These are phyloP conservation scores for Bombus waltoni DNA, from an alignment of 1,140 invertebrate genomes.

Conservation along the genomic window DNA sequence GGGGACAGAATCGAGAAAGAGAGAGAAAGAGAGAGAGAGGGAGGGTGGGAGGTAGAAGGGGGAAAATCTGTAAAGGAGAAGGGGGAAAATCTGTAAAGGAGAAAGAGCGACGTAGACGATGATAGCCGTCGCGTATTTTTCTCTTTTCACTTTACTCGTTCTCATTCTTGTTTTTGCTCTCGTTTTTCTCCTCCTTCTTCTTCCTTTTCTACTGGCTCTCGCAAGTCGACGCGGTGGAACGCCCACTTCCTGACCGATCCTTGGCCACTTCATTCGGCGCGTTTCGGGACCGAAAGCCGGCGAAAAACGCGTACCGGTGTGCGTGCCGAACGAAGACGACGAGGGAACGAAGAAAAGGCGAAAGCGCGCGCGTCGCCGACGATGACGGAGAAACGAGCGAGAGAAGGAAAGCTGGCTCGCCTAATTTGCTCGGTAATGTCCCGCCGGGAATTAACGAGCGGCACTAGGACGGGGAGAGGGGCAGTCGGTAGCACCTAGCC, in stretches of 20 bases:
- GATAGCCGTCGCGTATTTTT: background rate
- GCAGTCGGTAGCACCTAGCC: slow-evolving; percentile 63
- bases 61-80: background rate
- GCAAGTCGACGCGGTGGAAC: slow-evolving; percentile 45
- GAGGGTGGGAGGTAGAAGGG: no score
- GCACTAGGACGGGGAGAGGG: background rate
- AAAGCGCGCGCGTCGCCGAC: background rate
- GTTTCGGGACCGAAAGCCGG: slow-evolving; percentile 4
- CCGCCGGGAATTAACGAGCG: slow-evolving; percentile 62
- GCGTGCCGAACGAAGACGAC: background rate
- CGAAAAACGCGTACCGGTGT: background rate
- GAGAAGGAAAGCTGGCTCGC: slow-evolving; percentile 37
- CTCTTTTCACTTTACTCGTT: background rate
- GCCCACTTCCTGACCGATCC: slow-evolving; percentile 60
- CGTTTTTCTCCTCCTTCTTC: background rate
- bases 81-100: background rate
- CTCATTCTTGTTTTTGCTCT: background rate
- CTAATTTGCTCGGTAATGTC: slow-evolving; percentile 65
- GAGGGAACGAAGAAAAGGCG: background rate
- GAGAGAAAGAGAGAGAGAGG: no score
- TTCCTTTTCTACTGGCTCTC: background rate
- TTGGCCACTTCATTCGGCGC: slow-evolving; percentile 28
- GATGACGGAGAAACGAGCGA: background rate
- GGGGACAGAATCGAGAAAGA: background rate
- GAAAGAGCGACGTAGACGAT: background rate